A percentile compares a stretch with the other conserved stretches of the same genome.
Evolutionary conservation across 2,888 invertebrate genomes (phyloP).

Genomic region (Lochmaea crataegi): DNA sequence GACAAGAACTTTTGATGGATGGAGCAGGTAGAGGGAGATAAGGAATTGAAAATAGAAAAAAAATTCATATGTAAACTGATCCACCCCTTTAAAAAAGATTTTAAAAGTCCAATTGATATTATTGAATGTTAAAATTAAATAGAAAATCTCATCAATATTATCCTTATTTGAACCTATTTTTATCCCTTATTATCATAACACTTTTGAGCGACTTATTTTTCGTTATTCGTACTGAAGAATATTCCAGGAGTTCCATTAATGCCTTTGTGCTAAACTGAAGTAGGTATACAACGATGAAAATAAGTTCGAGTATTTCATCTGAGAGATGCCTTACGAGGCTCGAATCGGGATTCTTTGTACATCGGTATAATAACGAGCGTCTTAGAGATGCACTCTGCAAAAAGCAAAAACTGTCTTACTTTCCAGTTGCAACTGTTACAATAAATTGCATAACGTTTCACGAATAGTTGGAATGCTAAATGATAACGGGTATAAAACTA

Average conservation of each 20-base stretch:
- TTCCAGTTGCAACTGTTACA: neutral
- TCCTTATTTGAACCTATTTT: neutral
- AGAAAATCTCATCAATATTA: neutral
- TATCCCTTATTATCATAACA: neutral
- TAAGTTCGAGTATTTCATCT: constrained; percentile 2
- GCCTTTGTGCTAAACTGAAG: constrained; percentile 8
- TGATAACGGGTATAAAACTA: neutral
- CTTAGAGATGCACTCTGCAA: neutral
- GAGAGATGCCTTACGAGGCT: neutral
- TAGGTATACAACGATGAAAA: constrained; percentile 7
- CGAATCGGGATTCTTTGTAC: constrained; percentile 11
- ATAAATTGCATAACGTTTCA: neutral
- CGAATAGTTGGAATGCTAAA: neutral
- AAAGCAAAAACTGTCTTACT: constrained; percentile 10
- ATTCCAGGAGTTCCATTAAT: constrained; percentile 6
- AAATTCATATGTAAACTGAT: no score
- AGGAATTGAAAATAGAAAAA: no score
- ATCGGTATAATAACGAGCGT: constrained; percentile 4
- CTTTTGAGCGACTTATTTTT: neutral
- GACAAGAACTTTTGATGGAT: no score
- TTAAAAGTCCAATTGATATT: no score
- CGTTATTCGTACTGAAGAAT: neutral
- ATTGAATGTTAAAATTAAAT: no score
- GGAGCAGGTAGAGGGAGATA: no score
- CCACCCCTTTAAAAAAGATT: no score